Evolutionary conservation across 2,888 invertebrate species (phyloP).

Genomic region (Cheilosia soror): DNA sequence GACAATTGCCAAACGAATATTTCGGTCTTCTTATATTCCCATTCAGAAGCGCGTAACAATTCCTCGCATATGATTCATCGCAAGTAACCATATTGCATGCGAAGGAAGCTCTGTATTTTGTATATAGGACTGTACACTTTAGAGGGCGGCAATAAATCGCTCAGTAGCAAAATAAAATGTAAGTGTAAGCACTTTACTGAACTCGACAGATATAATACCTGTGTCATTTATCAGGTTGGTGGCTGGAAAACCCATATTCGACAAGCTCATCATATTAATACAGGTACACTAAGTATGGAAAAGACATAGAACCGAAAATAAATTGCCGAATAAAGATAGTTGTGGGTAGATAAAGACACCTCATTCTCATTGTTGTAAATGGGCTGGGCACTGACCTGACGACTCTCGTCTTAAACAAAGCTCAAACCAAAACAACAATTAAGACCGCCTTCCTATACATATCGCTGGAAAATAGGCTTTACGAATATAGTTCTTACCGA

Average conservation of each 20-base stretch:
- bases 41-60: slow-evolving; percentile 36
- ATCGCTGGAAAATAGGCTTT: slow-evolving; percentile 1
- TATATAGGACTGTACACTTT: background rate
- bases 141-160: slow-evolving; percentile 46
- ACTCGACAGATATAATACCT: background rate
- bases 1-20: slow-evolving; percentile 24
- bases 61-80: slow-evolving; percentile 57
- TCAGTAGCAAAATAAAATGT: slow-evolving; percentile 24
- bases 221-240: slow-evolving; percentile 3
- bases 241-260: slow-evolving; percentile 13
- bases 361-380: slow-evolving; percentile 4
- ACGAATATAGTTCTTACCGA: slow-evolving; percentile 3
- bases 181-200: background rate
- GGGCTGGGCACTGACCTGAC: slow-evolving; percentile 39
- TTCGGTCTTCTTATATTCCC: slow-evolving; percentile 19
- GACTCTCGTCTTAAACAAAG: slow-evolving; percentile 13
- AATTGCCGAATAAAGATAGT: background rate
- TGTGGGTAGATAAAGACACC: slow-evolving; percentile 12
- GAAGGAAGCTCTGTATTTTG: slow-evolving; percentile 11
- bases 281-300: background rate
- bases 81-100: slow-evolving; percentile 33
- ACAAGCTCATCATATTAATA: background rate
- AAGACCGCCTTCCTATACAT: slow-evolving; percentile 2
- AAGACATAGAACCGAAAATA: background rate
- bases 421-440: slow-evolving; percentile 10